Evolutionary conservation across 2,113 vertebrate species (phyloP).

Genomic region (Myocastor coypus): DNA sequence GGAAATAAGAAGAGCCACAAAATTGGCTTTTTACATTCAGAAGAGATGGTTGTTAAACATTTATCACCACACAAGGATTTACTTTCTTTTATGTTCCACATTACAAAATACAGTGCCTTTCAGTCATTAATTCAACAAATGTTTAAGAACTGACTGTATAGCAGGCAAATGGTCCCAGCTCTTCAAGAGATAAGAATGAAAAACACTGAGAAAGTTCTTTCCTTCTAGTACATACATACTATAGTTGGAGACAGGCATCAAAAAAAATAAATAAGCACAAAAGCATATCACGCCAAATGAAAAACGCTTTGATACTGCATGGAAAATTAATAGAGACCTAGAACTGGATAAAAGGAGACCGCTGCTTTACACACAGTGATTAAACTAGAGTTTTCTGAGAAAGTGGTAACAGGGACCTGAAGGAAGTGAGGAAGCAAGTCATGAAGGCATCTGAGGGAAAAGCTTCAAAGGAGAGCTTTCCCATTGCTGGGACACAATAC

Average conservation of each 20-base stretch:
- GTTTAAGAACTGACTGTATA: constrained; percentile 19
- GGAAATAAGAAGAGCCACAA: neutral
- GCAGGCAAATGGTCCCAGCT: neutral
- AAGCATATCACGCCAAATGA: neutral
- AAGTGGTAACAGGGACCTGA: neutral
- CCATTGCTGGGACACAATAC: neutral
- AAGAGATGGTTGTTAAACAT: neutral
- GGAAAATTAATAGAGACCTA: neutral
- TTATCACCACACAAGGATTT: neutral
- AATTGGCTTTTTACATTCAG: neutral
- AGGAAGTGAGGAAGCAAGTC: neutral
- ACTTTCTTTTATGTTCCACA: neutral
- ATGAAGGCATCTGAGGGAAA: neutral
- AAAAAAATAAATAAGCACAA: constrained; percentile 2
- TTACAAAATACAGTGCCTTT: neutral
- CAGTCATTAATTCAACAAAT: constrained; percentile 13
- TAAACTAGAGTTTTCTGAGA: constrained; percentile 15
- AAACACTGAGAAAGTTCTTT: neutral
- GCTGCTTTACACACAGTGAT: neutral
- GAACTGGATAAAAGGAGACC: neutral
- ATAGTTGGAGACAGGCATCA: neutral
- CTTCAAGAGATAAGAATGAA: neutral
- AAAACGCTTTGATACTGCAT: neutral
- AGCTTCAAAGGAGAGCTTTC: neutral
- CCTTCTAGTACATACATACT: constrained; percentile 1